phyloP scores from a whole-genome alignment of 2,113 vertebrate genomes.

The Melanerpes formicivorus region DNA sequence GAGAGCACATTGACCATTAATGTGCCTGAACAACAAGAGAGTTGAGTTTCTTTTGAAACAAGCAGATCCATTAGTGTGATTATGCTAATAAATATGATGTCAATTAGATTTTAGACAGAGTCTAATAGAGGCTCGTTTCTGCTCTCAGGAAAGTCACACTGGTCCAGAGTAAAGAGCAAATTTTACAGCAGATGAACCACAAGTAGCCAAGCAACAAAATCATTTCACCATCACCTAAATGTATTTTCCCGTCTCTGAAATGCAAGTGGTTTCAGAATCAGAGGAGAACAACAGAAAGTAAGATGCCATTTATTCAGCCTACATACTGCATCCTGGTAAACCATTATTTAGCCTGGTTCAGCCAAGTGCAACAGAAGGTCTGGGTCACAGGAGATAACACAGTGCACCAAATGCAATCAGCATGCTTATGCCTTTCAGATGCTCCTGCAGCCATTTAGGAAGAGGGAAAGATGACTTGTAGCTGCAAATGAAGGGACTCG shows the following conservation, averaged over 20 bases:
- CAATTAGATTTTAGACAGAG: slow-evolving; percentile 48
- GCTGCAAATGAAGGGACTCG: not conserved
- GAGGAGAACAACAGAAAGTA: not conserved
- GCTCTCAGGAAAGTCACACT: slow-evolving; percentile 20
- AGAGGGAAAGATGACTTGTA: not conserved
- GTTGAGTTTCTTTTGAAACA: slow-evolving; percentile 3
- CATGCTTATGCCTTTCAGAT: not conserved
- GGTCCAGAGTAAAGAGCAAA: slow-evolving; percentile 4
- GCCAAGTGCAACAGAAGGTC: not conserved
- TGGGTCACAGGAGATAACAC: not conserved
- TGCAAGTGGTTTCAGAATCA: slow-evolving; percentile 21
- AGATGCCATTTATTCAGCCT: not conserved
- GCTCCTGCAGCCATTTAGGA: not conserved
- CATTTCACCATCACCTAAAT: slow-evolving; percentile 27
- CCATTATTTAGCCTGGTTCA: not conserved
- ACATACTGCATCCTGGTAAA: not conserved
- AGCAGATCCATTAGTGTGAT: slow-evolving; percentile 38
- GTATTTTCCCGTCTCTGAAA: slow-evolving; percentile 32
- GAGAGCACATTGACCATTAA: not conserved
- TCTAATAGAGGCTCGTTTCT: slow-evolving; percentile 62
- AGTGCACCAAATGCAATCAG: not conserved
- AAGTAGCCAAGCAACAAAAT: slow-evolving; percentile 67
- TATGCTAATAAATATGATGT: slow-evolving; percentile 48
- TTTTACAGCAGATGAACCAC: slow-evolving; percentile 57
- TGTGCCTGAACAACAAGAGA: slow-evolving; percentile 28